Conservation (phyloP, 2,113 vertebrate genomes). For the Stercorarius parasiticus region DNA sequence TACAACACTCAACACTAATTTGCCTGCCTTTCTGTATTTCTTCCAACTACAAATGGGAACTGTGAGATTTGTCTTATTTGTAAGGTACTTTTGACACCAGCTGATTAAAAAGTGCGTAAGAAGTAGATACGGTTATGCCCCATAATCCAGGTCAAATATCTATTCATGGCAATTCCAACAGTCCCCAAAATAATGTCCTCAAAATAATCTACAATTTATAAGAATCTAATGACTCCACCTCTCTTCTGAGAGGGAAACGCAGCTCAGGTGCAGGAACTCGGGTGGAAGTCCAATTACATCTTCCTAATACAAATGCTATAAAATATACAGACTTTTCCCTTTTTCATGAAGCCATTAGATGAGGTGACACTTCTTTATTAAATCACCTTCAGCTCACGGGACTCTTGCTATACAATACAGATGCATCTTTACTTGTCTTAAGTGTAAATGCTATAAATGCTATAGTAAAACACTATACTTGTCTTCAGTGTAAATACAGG, state of each 20-base stretch:
- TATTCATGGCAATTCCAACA: not conserved
- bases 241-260: not conserved
- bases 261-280: not conserved
- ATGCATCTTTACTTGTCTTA: not conserved
- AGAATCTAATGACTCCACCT: not conserved
- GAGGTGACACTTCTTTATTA: not conserved
- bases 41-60: not conserved
- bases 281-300: not conserved
- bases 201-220: not conserved
- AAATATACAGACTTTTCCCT: not conserved
- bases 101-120: not conserved
- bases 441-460: not conserved
- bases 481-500: not conserved
- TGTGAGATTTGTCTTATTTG: fast-evolving
- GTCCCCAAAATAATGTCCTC: not conserved
- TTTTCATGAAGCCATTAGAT: not conserved
- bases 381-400: not conserved
- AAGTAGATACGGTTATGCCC: not conserved
- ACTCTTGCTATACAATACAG: fast-evolving
- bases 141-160: not conserved
- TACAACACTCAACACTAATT: not conserved
- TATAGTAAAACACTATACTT: not conserved
- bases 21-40: not conserved
- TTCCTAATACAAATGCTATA: not conserved
- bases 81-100: not conserved